A percentile compares a stretch with the other conserved stretches of the same genome.
phyloP scores from a whole-genome alignment of 1,140 invertebrate species.

The Temnothorax nylanderi region DNA sequence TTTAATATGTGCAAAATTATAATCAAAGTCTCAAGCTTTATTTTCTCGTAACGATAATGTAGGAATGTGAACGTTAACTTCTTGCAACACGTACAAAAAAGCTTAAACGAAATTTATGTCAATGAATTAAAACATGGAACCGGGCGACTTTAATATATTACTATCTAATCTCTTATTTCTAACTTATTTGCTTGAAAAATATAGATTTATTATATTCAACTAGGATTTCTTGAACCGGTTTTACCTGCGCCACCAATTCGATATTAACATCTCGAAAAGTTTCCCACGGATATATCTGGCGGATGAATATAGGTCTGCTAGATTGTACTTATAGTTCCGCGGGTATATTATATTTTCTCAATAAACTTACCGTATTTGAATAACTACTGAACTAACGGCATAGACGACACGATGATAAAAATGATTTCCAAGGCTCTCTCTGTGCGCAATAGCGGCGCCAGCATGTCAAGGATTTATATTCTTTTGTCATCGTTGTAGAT shows the following conservation, averaged over 20 bases:
- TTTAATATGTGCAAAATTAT: background rate
- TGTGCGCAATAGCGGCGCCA: background rate
- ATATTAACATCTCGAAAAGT: conserved; percentile 21
- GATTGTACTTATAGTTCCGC: background rate
- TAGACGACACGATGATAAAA: background rate
- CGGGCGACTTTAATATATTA: conserved; percentile 1
- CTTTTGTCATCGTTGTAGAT: background rate
- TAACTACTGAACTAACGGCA: background rate
- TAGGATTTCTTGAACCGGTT: conserved; percentile 16
- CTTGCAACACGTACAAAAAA: background rate
- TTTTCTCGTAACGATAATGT: background rate
- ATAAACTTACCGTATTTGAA: background rate
- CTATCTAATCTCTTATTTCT: conserved; percentile 21
- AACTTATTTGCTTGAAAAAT: background rate
- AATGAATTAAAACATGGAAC: background rate
- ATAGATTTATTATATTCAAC: conserved; percentile 27
- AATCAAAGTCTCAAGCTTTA: conserved; percentile 1
- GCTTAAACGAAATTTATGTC: background rate
- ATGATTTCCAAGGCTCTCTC: background rate
- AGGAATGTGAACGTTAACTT: background rate
- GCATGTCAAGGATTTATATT: background rate
- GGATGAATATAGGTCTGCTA: background rate
- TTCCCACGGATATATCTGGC: conserved; percentile 21
- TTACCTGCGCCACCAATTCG: background rate
- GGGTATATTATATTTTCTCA: background rate